Conservation (phyloP, 2,797 vertebrate species). For the Pterois miles region DNA sequence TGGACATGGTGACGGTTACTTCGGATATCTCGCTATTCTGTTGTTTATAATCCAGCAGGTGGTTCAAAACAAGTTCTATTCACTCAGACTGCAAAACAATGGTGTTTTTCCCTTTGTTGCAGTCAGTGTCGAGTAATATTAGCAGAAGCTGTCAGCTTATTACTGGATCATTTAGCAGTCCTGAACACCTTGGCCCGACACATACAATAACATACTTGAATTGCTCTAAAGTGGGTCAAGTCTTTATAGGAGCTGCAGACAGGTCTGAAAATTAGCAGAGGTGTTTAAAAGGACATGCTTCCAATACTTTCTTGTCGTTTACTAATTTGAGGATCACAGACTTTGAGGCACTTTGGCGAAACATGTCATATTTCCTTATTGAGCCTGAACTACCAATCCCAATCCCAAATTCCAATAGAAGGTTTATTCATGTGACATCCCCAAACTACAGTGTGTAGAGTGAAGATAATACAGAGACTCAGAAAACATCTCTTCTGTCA, state of each 20-base stretch:
- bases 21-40: constrained; percentile 43
- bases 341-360: constrained; percentile 2
- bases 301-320: neutral
- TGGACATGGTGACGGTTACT: constrained; percentile 46
- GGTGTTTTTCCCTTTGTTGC: neutral
- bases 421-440: neutral
- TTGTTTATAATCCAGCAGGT: constrained; percentile 60
- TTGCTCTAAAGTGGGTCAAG: neutral
- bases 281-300: constrained; percentile 17
- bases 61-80: constrained; percentile 24
- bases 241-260: constrained; percentile 17
- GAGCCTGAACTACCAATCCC: constrained; percentile 3
- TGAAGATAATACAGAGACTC: neutral
- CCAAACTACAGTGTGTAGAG: neutral
- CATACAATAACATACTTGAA: constrained; percentile 19
- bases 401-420: neutral
- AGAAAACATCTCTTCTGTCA: neutral
- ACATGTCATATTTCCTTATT: constrained; percentile 11
- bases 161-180: constrained; percentile 13
- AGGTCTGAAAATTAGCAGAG: constrained; percentile 18
- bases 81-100: constrained; percentile 5
- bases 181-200: constrained; percentile 9
- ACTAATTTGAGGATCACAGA: neutral
- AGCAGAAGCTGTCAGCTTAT: constrained; percentile 8
- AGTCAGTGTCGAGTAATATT: constrained; percentile 12